Percentiles rank a stretch among this genome's conserved stretches.
Conservation (phyloP, 2,797 vertebrate genomes). For the Danio albolineatus region DNA sequence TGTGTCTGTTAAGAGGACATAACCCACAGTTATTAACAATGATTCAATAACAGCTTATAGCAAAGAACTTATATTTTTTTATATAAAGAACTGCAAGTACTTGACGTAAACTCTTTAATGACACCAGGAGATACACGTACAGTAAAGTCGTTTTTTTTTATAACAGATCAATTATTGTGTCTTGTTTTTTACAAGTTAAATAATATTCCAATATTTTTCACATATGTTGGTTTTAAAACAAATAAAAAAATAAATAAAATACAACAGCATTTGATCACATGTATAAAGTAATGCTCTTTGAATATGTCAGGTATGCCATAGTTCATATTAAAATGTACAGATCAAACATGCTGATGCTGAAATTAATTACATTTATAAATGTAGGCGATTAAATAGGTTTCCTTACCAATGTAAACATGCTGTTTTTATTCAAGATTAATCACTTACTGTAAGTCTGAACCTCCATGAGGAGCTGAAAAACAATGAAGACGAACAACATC, state of each 20-base stretch:
- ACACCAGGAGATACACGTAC: no score
- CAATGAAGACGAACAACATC: not conserved
- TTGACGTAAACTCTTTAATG: no score
- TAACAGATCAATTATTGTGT: no score
- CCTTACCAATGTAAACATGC: not conserved
- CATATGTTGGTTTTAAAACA: not conserved
- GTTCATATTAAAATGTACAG: not conserved
- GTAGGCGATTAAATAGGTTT: not conserved
- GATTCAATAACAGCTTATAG: no score
- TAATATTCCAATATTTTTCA: not conserved
- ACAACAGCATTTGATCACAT: not conserved
- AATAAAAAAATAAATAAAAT: rapidly evolving
- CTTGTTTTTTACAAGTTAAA: not conserved
- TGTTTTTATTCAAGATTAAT: not conserved
- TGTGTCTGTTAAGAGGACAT: no score
- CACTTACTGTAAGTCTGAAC: slow-evolving; percentile 6
- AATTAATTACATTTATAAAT: no score
- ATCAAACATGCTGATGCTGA: not conserved
- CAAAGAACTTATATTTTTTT: no score
- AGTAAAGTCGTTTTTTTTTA: no score
- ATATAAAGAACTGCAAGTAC: no score
- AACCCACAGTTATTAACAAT: no score
- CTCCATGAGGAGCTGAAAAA: not conserved
- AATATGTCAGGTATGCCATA: not conserved
- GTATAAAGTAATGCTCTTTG: not conserved